Percentiles rank a stretch among this genome's conserved stretches.
These are phyloP conservation scores for Phaonia tiefii DNA, from an alignment of 2,888 invertebrate species.

Conservation along the genomic window DNA sequence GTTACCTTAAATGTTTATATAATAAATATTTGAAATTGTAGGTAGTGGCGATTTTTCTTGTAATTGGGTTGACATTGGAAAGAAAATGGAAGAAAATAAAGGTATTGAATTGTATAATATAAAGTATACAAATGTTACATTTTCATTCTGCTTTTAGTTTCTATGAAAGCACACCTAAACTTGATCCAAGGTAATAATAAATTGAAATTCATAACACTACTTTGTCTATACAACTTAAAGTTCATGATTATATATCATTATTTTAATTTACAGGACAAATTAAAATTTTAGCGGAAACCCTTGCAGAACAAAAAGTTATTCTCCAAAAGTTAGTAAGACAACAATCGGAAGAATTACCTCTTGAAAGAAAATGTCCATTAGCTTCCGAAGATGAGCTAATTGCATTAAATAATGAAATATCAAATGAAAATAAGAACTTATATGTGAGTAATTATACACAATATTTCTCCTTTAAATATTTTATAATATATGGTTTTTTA, in stretches of 20 bases:
- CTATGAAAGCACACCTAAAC: no score
- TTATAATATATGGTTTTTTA: no score
- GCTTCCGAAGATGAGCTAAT: neutral
- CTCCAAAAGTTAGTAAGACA: neutral
- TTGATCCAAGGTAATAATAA: no score
- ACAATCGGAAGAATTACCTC: neutral
- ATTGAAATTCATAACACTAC: no score
- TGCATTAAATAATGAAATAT: neutral
- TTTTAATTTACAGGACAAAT: neutral
- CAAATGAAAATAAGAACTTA: neutral
- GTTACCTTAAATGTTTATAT: neutral
- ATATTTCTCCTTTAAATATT: no score
- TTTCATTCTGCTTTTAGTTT: no score
- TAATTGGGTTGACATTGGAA: neutral
- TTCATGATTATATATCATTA: no score
- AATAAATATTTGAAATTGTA: neutral
- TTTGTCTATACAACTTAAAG: no score
- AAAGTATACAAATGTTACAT: no score
- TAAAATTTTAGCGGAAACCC: neutral
- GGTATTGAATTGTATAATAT: constrained; percentile 5
- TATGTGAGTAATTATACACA: neutral
- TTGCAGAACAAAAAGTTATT: neutral
- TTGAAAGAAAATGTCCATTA: neutral
- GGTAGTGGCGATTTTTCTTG: neutral
- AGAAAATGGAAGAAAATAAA: neutral